phyloP scores from a whole-genome alignment of 2,113 vertebrate species.

The Drymodes brunneopygia region DNA sequence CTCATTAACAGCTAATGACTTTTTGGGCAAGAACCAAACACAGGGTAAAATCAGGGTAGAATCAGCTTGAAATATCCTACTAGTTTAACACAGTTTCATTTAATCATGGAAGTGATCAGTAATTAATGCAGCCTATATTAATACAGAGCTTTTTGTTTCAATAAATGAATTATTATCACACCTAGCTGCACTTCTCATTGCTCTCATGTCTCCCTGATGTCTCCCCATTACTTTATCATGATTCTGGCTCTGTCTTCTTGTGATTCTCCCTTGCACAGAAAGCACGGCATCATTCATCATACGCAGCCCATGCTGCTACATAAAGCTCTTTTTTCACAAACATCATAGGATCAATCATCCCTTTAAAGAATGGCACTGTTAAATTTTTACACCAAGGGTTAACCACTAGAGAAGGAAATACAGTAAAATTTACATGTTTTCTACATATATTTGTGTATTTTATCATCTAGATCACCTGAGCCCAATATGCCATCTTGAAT shows the following conservation, averaged over 20 bases:
- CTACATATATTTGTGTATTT: not conserved
- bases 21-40: not conserved
- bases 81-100: not conserved
- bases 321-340: not conserved
- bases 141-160: not conserved
- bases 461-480: not conserved
- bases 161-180: not conserved
- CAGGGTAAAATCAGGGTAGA: not conserved
- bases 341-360: not conserved
- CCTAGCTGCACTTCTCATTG: not conserved
- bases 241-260: not conserved
- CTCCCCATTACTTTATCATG: accelerated
- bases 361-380: not conserved
- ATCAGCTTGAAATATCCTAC: not conserved
- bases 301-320: not conserved
- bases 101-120: not conserved
- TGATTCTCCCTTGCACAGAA: not conserved
- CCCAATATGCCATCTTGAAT: not conserved
- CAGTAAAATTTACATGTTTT: not conserved
- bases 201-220: not conserved
- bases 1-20: not conserved
- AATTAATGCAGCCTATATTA: not conserved
- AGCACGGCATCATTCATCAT: not conserved
- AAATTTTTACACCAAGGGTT: not conserved
- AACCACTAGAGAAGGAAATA: not conserved